Evolutionary conservation across 2,113 vertebrate genomes (phyloP).

Genomic region (Suricata suricatta): DNA sequence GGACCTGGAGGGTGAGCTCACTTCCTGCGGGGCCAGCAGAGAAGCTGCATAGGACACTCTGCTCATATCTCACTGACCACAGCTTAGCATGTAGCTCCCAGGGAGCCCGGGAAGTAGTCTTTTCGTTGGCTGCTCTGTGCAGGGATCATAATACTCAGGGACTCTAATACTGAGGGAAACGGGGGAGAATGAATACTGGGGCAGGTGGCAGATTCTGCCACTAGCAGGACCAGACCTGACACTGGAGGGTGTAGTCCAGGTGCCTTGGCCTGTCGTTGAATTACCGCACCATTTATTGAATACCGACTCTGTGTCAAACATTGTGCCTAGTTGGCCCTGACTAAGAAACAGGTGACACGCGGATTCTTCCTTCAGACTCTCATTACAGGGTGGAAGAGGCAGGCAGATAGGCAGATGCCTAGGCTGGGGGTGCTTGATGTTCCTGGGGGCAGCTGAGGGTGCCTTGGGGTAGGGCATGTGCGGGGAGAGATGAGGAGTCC

Average conservation of each 20-base stretch:
- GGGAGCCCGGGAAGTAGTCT: neutral
- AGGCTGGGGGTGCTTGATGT: neutral
- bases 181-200: neutral
- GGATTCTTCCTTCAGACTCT: neutral
- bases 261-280: rapidly evolving
- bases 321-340: neutral
- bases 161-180: neutral
- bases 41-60: neutral
- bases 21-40: neutral
- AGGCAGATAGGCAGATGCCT: neutral
- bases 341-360: neutral
- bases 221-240: neutral
- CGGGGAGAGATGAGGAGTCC: rapidly evolving
- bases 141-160: neutral
- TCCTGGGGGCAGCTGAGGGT: neutral
- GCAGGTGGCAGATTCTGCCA: neutral
- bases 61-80: neutral
- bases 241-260: neutral
- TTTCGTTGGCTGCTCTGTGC: neutral
- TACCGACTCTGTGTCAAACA: neutral
- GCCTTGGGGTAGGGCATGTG: neutral
- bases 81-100: neutral
- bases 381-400: neutral
- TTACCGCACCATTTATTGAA: no score
- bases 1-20: neutral